phyloP scores from a whole-genome alignment of 1,140 invertebrate species.

The Apolygus lucorum region DNA sequence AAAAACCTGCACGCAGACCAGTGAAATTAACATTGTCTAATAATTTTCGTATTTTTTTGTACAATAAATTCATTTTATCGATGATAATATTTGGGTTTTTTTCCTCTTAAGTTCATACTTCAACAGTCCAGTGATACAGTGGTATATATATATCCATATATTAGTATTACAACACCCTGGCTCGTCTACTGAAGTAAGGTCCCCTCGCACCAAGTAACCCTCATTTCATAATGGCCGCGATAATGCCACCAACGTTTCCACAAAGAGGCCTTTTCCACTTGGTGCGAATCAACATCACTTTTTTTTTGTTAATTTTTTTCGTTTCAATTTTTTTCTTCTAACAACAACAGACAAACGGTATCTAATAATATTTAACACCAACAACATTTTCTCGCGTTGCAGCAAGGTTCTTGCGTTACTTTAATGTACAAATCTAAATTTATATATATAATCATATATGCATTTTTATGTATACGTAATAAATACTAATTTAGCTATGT shows the following conservation, averaged over 20 bases:
- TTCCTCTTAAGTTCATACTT: too few relatives aligned
- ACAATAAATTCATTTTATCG: background rate
- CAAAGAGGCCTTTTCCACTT: background rate
- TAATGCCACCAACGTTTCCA: background rate
- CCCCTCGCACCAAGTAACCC: background rate
- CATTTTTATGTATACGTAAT: slow-evolving; percentile 2
- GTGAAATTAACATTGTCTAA: background rate
- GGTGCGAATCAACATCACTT: background rate
- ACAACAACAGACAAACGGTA: background rate
- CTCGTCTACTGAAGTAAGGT: background rate
- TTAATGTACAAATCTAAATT: background rate
- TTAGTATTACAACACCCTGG: background rate
- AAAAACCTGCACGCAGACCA: background rate
- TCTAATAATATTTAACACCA: background rate
- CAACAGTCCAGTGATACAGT: background rate
- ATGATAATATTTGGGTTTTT: too few relatives aligned
- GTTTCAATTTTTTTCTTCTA: background rate
- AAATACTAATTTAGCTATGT: background rate
- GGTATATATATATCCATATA: background rate
- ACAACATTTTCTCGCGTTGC: background rate
- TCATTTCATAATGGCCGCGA: background rate
- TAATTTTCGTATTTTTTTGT: background rate
- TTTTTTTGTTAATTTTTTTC: background rate
- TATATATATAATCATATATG: background rate
- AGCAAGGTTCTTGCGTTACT: background rate